Evolutionary conservation across 2,113 vertebrate genomes (phyloP).

Genomic region (Typhlomys cinereus): DNA sequence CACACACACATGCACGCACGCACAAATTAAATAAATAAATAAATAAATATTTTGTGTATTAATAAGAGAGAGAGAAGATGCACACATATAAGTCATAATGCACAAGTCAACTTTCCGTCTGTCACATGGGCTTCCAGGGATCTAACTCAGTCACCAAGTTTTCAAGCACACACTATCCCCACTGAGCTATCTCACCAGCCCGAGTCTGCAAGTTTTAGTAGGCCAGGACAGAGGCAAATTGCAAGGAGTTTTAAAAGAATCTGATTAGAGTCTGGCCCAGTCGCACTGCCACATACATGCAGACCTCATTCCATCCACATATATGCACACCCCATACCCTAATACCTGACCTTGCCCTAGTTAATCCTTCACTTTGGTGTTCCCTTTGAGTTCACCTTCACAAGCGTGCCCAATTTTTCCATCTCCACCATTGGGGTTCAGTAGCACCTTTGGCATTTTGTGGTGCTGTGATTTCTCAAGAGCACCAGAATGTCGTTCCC

Average conservation of each 20-base stretch:
- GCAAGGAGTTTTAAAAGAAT: neutral
- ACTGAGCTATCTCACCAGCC: no score
- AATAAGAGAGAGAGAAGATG: no score
- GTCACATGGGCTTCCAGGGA: no score
- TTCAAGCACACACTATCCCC: no score
- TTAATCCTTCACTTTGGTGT: neutral
- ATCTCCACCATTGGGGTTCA: neutral
- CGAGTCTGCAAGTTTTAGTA: neutral
- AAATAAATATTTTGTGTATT: no score
- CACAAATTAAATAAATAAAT: no score
- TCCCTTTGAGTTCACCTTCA: neutral
- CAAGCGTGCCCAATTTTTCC: neutral
- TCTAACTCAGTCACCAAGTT: no score
- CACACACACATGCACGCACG: no score
- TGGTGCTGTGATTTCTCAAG: accelerated
- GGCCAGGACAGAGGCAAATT: no score
- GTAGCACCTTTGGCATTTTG: neutral
- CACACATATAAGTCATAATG: no score
- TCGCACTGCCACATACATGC: neutral
- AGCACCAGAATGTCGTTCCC: neutral
- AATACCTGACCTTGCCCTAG: neutral
- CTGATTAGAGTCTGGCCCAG: neutral
- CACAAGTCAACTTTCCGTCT: no score
- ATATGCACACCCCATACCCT: no score
- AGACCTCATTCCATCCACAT: neutral